A percentile compares a stretch with the other conserved stretches of the same genome.
These are phyloP conservation scores for Drosophila truncata DNA, from an alignment of 1,140 invertebrate genomes.

Conservation along the genomic window DNA sequence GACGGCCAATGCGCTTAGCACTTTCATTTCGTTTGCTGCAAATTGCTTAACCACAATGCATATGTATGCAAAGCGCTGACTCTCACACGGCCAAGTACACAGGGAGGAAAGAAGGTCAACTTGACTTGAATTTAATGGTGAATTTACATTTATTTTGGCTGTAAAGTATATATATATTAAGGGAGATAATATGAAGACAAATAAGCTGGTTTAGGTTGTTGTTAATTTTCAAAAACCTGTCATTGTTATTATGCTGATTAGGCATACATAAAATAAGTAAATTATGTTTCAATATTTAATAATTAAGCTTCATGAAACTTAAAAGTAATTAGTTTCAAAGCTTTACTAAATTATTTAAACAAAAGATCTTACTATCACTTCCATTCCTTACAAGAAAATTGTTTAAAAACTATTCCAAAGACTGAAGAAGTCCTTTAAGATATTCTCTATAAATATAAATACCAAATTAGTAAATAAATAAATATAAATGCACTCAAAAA, in stretches of 20 bases:
- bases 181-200: too few relatives aligned
- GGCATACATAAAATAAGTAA: not conserved
- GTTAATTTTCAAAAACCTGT: not conserved
- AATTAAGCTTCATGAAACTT: not conserved
- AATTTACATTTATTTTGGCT: not conserved
- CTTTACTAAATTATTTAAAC: not conserved
- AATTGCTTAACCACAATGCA: slow-evolving; percentile 82
- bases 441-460: not conserved
- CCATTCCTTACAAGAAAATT: not conserved
- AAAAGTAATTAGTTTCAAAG: not conserved
- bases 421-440: not conserved
- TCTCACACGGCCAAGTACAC: slow-evolving; percentile 5
- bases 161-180: too few relatives aligned
- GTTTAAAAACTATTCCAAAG: not conserved
- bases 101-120: not conserved
- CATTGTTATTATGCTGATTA: not conserved
- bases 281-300: not conserved
- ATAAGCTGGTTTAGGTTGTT: too few relatives aligned
- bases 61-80: slow-evolving; percentile 56
- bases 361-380: not conserved
- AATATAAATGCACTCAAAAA: too few relatives aligned
- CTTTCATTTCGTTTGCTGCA: slow-evolving; percentile 80
- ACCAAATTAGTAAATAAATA: not conserved
- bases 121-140: not conserved
- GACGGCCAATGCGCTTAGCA: slow-evolving; percentile 78